Base-by-base conservation (phyloP, 2,113 vertebrate genomes). In the Apaloderma vittatum region DNA sequence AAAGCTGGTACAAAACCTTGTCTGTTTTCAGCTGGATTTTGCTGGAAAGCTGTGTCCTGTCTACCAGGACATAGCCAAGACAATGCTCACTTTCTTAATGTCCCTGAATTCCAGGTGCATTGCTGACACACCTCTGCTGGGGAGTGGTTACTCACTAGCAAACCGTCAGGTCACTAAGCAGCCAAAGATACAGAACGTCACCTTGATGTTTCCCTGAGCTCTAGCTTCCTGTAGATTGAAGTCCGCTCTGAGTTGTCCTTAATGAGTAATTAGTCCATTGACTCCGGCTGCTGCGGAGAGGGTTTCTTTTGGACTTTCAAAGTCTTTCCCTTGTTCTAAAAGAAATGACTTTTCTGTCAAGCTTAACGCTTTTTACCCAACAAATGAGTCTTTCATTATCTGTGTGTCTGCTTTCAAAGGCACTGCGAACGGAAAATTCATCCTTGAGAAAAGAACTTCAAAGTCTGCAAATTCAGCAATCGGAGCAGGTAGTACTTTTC, bases 361-460 rank as follows among this genome's bases (percentile, higher is more conserved):
- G 76, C 86, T 89, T 91, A 89, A 96, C 83, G 30, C 83, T 77
- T 86, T 76, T 94, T 24, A 43, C 71, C 79, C 91, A 59, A 9
- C 80, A 96, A 95, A 87, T 51, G 91, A 88, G 59, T 19, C 45
- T 75, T 88, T 96, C 91, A 73, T 93, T 85, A 78, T 80, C 70
- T 95, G 29, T 96, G 63, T 97, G 27, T 97, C 94, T 90, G 88
- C 81, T 97, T 97, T 97, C 94, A 94, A 98, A 99, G 99, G 96
- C 62, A 20, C 68, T 99, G 90, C 98, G 98, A 97, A 97, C 97
- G 6, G 99, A 99, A 96, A 99, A 99, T 48, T 98, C 98, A 66
- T 97, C 96, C 86, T 96, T 99, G 86, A 99, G 98, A 87, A 98
- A 97, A 90, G 98, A 99, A 91, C 94, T 99, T 81, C 98, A 99